phyloP scores from a whole-genome alignment of 2,113 vertebrate genomes.

The Empidonax alnorum region DNA sequence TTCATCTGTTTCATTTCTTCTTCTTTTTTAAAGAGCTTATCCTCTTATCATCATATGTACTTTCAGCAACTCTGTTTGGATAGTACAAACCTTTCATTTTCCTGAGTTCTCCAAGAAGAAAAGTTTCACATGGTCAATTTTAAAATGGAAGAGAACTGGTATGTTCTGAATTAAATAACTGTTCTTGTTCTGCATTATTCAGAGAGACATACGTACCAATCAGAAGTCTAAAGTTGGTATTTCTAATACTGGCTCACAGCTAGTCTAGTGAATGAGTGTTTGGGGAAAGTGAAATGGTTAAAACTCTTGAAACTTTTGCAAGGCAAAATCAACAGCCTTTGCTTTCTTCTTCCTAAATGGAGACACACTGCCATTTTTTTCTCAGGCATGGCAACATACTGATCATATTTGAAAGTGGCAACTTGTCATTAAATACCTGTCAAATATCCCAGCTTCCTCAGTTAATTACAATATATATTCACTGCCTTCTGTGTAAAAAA shows the following conservation, averaged over 20 bases:
- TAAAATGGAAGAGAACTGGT: background rate
- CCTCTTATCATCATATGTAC: background rate
- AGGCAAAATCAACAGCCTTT: background rate
- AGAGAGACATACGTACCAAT: background rate
- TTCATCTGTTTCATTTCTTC: background rate
- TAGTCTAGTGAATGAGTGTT: background rate
- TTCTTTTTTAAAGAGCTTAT: background rate
- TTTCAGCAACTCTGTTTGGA: background rate
- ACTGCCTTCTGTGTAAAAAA: background rate
- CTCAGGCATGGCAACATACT: background rate
- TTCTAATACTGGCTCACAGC: background rate
- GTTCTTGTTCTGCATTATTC: background rate
- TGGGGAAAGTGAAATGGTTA: background rate
- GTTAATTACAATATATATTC: constrained; percentile 15
- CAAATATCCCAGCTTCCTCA: background rate
- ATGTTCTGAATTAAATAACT: background rate
- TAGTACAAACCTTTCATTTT: background rate
- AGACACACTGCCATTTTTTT: background rate
- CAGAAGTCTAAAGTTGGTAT: background rate
- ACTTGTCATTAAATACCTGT: background rate
- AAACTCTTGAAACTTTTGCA: background rate
- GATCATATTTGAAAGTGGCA: background rate
- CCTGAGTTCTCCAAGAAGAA: background rate
- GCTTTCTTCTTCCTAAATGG: background rate
- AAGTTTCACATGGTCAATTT: background rate